A percentile compares a stretch with the other conserved stretches of the same genome.
Evolutionary conservation across 2,797 vertebrate species (phyloP).

Genomic region (Trematomus bernacchii): DNA sequence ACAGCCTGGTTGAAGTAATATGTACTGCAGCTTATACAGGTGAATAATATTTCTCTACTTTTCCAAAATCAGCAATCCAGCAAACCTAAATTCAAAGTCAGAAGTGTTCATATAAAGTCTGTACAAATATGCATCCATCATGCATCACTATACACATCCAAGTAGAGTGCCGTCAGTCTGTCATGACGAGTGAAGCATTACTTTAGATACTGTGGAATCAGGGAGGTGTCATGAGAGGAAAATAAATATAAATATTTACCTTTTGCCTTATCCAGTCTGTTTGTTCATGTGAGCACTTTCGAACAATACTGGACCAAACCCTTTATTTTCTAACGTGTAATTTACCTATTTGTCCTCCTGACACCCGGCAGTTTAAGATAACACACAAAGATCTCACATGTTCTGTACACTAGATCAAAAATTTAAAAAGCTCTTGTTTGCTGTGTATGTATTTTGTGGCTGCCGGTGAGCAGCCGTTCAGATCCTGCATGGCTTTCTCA

Average conservation of each 20-base stretch:
- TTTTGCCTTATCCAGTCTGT: no score
- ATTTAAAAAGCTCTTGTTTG: background rate
- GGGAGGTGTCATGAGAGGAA: background rate
- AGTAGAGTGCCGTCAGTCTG: background rate
- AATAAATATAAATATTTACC: no score
- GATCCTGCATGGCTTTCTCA: conserved; percentile 79
- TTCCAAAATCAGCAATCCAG: background rate
- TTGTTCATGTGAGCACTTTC: no score
- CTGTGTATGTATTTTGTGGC: conserved; percentile 14
- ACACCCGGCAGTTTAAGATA: background rate
- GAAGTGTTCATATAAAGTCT: background rate
- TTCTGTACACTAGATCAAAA: background rate
- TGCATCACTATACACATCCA: background rate
- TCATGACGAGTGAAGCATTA: background rate
- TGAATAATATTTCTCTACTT: no score
- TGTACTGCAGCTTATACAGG: background rate
- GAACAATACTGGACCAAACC: no score
- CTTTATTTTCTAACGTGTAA: background rate
- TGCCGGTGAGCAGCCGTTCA: conserved; percentile 53
- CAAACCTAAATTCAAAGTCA: background rate
- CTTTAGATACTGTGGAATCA: background rate
- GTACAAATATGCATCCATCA: no score
- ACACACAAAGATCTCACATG: background rate
- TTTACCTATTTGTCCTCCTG: background rate
- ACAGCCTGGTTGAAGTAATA: background rate